A percentile compares a stretch with the other conserved stretches of the same genome.
Evolutionary conservation across 2,888 invertebrate genomes (phyloP).

Genomic region (Taphrorychus bicolor): DNA sequence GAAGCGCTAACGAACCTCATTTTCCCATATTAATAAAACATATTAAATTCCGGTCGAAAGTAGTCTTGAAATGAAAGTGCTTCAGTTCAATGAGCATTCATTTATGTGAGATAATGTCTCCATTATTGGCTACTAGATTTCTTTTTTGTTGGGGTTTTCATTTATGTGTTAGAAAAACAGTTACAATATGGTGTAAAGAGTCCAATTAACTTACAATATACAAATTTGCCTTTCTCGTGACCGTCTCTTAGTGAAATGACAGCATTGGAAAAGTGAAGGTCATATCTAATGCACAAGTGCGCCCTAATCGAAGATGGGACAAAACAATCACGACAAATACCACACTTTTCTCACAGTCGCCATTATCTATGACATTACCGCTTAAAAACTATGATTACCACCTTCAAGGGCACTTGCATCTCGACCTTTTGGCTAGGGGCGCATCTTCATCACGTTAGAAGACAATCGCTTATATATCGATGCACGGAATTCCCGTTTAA

Average conservation of each 20-base stretch:
- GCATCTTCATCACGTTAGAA: conserved; percentile 28
- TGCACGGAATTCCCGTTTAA: conserved; percentile 18
- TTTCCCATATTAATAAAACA: conserved; percentile 38
- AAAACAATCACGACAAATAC: conserved; percentile 17
- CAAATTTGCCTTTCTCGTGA: not conserved
- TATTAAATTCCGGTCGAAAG: conserved; percentile 22
- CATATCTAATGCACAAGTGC: conserved; percentile 3
- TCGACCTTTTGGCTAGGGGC: conserved; percentile 6
- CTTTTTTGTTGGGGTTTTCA: conserved; percentile 12
- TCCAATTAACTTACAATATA: not conserved
- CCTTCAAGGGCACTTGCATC: not conserved
- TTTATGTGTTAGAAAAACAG: not conserved
- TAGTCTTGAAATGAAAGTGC: conserved; percentile 29
- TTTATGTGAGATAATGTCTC: conserved; percentile 31
- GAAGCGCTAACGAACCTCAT: conserved; percentile 18
- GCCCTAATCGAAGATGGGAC: not conserved
- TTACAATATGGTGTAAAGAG: not conserved
- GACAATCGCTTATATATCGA: conserved; percentile 1
- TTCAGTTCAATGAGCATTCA: conserved; percentile 31
- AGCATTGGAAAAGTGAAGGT: conserved; percentile 9
- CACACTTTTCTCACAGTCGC: conserved; percentile 24
- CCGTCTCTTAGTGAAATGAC: no score
- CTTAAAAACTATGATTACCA: not conserved
- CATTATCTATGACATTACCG: conserved; percentile 27
- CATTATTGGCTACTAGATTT: conserved; percentile 15